Base-by-base conservation (phyloP, 1,140 invertebrate species). In the Argopecten irradians region DNA sequence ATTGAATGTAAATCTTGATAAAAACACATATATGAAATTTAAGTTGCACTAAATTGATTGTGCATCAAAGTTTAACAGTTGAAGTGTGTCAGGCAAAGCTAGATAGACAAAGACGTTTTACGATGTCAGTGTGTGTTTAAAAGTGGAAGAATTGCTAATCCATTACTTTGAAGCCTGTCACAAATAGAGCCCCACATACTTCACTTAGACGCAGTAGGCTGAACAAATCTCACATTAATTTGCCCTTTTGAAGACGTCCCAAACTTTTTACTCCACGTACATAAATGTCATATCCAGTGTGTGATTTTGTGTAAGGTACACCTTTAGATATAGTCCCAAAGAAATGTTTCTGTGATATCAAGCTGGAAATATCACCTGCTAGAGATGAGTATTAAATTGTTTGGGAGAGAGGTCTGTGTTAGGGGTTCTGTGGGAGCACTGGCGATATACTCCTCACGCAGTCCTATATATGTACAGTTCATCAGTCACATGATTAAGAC, bases 1-100 rank as follows among this genome's bases (percentile, higher is more conserved):
- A 71, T 71, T 71, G 55, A 71, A 71, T 71, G n/a, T 16, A 71
- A 71, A 71, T 71, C 55, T 71, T 71, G 14, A 71, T 71, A 71
- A 71, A 71, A 71, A 16, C n/a, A n/a, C 22, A n/a, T 28, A 71
- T 71, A 71, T 71, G 19, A 7, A n/a, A 71, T 28, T 71, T 3
- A 28, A 71, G n/a, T 71, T 71, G 22, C 55, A 28, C 11, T 5
- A 28, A 71, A 71, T 71, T 71, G 55, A 71, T 71, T 71, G 16
- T 71, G n/a, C 55, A 28, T 71, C 55, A 71, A 71, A n/a, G 55
- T 28, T 71, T n/a, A 71, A 71, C 22, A 71, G n/a, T 71, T 71
- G 22, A 28, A 28, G 55, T 71, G 55, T 71, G 55, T 71, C 55
- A 71, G 55, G 1, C 22, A 11, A 71, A n/a, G 16, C n/a, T 1